phyloP scores from a whole-genome alignment of 1,140 invertebrate genomes.

The roundworm (Caenorhabditis elegans) region WBcel235 BX284605.5:13698501-13699000 shows the following conservation, averaged over 20 bases:
- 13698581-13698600: conserved; percentile 22
- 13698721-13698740: conserved; percentile 5
- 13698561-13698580: conserved; percentile 3
- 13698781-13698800: not conserved
- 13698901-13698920: conserved; percentile 1
- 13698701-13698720: conserved; percentile 9
- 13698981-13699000: conserved; percentile 27
- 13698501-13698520: not conserved
- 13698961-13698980: conserved; percentile 8
- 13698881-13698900: conserved; percentile 2
- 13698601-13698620: not conserved
- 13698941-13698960: not conserved
- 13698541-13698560: not conserved
- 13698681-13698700: not conserved
- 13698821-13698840: not conserved
- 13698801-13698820: not conserved
- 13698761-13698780: not conserved
- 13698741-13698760: conserved; percentile 5
- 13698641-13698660: not conserved
- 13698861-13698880: not conserved
- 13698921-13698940: not conserved
- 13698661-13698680: not conserved
- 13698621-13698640: conserved; percentile 3
- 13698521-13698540: not conserved
- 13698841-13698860: conserved; percentile 2